These are phyloP conservation scores for Upupa epops DNA, from an alignment of 2,113 vertebrate species.

Conservation along the genomic window DNA sequence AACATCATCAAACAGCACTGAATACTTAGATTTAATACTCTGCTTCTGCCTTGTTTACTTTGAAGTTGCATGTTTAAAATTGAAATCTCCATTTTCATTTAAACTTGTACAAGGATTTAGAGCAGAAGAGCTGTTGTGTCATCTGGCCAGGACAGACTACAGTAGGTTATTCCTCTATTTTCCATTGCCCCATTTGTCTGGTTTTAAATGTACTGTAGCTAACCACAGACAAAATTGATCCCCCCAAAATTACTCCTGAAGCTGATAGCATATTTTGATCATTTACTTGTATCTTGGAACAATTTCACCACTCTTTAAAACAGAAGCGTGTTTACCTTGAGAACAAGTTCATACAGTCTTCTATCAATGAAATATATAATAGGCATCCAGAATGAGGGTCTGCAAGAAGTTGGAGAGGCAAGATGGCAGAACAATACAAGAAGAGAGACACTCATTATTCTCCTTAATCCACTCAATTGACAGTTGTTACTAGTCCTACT, in stretches of 20 bases:
- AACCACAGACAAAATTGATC: background rate
- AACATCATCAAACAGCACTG: background rate
- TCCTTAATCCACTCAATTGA: background rate
- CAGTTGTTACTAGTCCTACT: background rate
- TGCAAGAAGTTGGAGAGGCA: background rate
- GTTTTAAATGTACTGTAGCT: background rate
- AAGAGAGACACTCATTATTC: background rate
- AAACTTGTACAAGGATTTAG: background rate
- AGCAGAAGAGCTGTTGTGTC: background rate
- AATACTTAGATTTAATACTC: background rate
- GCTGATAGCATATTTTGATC: background rate
- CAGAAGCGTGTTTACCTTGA: background rate
- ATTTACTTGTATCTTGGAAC: background rate
- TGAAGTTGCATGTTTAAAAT: background rate
- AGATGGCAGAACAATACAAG: background rate
- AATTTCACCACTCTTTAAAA: background rate
- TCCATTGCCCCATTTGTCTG: background rate
- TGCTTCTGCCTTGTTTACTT: background rate
- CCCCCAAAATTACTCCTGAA: background rate
- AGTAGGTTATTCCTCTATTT: background rate
- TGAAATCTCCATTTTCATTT: background rate
- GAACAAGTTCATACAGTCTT: background rate
- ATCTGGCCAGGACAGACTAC: background rate
- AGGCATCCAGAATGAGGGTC: background rate
- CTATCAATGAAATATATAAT: background rate